phyloP scores from a whole-genome alignment of 2,113 vertebrate species.

The Choloepus hoffmanni region DNA sequence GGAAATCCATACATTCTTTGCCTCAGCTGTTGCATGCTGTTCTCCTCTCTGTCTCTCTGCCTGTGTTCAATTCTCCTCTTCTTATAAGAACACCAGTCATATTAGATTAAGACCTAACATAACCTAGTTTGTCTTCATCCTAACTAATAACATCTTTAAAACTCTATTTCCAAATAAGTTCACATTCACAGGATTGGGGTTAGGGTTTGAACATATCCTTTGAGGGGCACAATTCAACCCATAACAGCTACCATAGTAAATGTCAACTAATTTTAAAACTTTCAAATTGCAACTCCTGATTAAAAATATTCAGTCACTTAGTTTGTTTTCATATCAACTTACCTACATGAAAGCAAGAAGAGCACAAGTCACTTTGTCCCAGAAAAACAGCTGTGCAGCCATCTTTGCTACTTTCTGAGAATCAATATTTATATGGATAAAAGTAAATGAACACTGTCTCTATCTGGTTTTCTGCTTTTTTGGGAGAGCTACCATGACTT shows the following conservation, averaged over 20 bases:
- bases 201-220: too few species aligned
- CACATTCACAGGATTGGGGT: too few species aligned
- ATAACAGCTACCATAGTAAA: conserved; percentile 78
- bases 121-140: too few species aligned
- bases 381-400: conserved; percentile 94
- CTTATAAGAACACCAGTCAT: too few species aligned
- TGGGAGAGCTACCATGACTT: conserved; percentile 95
- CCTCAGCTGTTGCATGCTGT: too few species aligned
- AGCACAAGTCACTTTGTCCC: conserved; percentile 92
- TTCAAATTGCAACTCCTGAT: conserved; percentile 96
- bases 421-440: conserved; percentile 95
- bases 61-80: too few species aligned
- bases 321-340: conserved; percentile 97
- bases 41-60: too few species aligned
- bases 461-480: conserved; percentile 90
- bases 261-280: conserved; percentile 97
- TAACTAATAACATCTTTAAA: too few species aligned
- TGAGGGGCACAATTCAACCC: too few species aligned
- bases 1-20: too few species aligned
- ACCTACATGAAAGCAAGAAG: conserved; percentile 88
- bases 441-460: conserved; percentile 95
- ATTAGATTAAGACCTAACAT: too few species aligned
- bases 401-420: conserved; percentile 97
- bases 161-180: too few species aligned
- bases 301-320: conserved; percentile 97